phyloP scores from a whole-genome alignment of 1,140 invertebrate genomes.

The Mycetomoellerius zeteki region DNA sequence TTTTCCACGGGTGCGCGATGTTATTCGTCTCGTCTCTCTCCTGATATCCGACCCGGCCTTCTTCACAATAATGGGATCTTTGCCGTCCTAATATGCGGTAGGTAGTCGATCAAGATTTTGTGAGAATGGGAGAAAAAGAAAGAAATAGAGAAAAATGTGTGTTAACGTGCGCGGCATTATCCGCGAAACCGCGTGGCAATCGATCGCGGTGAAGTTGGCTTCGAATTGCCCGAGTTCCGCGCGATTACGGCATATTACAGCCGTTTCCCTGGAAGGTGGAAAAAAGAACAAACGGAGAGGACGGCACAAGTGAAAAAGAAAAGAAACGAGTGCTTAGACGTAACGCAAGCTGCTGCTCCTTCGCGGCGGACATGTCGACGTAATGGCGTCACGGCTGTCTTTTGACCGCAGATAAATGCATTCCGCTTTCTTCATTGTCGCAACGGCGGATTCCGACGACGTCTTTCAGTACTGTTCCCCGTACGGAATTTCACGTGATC shows the following conservation, averaged over 20 bases:
- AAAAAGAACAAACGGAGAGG: not conserved
- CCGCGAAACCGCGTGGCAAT: not conserved
- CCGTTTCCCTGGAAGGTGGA: no score
- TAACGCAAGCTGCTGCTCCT: conserved; percentile 50
- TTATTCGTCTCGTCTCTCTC: not conserved
- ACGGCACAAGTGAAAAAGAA: not conserved
- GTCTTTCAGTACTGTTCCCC: not conserved
- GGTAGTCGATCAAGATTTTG: not conserved
- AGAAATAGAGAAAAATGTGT: not conserved
- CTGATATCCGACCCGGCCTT: not conserved
- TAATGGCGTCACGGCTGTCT: conserved; percentile 74
- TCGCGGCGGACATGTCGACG: conserved; percentile 74
- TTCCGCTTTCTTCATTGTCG: conserved; percentile 6
- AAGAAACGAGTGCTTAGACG: not conserved
- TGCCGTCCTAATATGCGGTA: not conserved
- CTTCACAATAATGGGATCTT: not conserved
- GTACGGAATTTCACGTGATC: not conserved
- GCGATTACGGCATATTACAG: no score
- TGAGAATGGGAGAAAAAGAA: not conserved
- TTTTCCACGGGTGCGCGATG: conserved; percentile 25
- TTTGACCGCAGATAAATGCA: conserved; percentile 67
- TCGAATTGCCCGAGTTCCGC: not conserved
- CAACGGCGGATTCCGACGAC: conserved; percentile 52
- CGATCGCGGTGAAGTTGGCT: not conserved
- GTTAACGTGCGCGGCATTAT: not conserved